These are phyloP conservation scores for Metalampra italica DNA, from an alignment of 2,888 invertebrate genomes.

Conservation along the genomic window DNA sequence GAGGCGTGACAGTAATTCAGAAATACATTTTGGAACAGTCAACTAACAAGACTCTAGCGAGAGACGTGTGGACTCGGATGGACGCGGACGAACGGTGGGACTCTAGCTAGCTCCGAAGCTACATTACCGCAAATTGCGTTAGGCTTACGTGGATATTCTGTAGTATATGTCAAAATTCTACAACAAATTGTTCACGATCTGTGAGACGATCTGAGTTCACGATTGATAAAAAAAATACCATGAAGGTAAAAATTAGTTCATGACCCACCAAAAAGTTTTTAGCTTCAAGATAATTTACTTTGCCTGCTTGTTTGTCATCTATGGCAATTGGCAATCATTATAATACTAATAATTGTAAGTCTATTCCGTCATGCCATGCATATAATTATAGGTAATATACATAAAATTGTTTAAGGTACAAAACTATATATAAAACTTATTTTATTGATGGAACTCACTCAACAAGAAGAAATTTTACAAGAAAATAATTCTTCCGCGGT, in stretches of 20 bases:
- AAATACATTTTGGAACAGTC: slow-evolving; percentile 15
- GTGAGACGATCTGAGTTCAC: too few species aligned
- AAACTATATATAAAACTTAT: background rate
- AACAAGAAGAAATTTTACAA: background rate
- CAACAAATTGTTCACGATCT: slow-evolving; percentile 12
- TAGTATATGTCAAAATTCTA: slow-evolving; percentile 36
- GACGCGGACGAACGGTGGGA: slow-evolving; percentile 2
- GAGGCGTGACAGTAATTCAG: slow-evolving; percentile 31
- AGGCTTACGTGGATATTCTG: slow-evolving; percentile 49
- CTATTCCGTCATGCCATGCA: too few species aligned
- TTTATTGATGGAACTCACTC: too few species aligned
- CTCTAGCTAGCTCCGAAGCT: slow-evolving; percentile 26
- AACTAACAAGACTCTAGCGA: slow-evolving; percentile 6
- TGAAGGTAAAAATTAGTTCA: too few species aligned
- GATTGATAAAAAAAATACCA: too few species aligned
- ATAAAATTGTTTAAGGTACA: too few species aligned
- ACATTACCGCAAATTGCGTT: slow-evolving; percentile 73
- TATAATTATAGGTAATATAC: too few species aligned
- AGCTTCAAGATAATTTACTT: too few species aligned
- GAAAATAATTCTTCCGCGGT: background rate
- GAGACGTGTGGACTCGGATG: slow-evolving; percentile 10
- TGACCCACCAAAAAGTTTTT: too few species aligned
- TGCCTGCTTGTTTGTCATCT: too few species aligned
- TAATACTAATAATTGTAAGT: too few species aligned
- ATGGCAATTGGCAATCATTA: too few species aligned